A percentile compares a stretch with the other conserved stretches of the same genome.
phyloP scores from a whole-genome alignment of 2,797 vertebrate species.

The Acropternis orthonyx region DNA sequence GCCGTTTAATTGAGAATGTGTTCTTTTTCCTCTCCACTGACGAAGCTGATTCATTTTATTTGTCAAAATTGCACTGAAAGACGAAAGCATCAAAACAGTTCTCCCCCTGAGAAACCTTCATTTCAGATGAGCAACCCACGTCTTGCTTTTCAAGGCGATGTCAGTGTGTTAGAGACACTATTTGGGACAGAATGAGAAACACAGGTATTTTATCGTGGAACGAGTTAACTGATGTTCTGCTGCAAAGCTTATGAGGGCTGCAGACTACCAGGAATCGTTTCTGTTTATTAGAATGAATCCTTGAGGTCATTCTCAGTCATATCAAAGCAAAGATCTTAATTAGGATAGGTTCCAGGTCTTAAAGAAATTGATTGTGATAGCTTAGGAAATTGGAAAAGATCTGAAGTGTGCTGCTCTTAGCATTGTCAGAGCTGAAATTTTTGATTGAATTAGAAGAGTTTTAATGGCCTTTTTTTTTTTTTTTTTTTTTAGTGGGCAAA shows the following conservation, averaged over 20 bases:
- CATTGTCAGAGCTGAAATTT: slow-evolving; percentile 65
- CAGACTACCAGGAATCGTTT: not conserved
- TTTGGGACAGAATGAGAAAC: not conserved
- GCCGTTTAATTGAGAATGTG: not conserved
- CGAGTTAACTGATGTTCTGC: not conserved
- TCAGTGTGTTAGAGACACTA: not conserved
- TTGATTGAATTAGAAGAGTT: slow-evolving; percentile 58
- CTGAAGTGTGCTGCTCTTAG: slow-evolving; percentile 64
- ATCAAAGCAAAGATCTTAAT: slow-evolving; percentile 77
- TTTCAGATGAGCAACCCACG: not conserved
- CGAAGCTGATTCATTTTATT: not conserved
- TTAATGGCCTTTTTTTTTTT: slow-evolving; percentile 57
- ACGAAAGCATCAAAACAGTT: not conserved
- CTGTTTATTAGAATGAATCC: slow-evolving; percentile 30
- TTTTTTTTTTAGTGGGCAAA: slow-evolving; percentile 25
- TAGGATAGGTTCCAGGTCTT: slow-evolving; percentile 78
- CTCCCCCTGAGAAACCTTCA: not conserved
- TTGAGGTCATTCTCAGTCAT: slow-evolving; percentile 32
- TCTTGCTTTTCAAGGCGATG: not conserved
- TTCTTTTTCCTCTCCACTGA: fast-evolving
- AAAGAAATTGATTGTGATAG: slow-evolving; percentile 73
- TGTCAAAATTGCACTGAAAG: not conserved
- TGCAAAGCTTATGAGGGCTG: not conserved
- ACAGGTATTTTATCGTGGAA: not conserved
- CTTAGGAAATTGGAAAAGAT: slow-evolving; percentile 68